Evolutionary conservation across 1,140 invertebrate species (phyloP).

Genomic region (Calosoma granatense): DNA sequence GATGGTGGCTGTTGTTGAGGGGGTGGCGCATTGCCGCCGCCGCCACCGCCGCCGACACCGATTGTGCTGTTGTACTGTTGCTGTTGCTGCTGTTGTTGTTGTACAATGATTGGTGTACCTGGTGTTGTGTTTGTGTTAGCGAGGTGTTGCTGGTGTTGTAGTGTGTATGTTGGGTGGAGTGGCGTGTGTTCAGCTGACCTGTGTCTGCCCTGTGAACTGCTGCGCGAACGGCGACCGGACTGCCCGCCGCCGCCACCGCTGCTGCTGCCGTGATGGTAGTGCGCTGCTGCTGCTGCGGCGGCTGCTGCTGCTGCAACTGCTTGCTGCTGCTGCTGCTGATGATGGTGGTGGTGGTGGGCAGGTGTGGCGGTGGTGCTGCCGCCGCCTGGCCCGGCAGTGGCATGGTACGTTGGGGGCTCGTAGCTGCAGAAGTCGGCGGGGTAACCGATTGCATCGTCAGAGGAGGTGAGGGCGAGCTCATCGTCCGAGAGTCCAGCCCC

Average conservation of each 20-base stretch:
- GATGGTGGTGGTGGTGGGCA: slow-evolving; percentile 16
- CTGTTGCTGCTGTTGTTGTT: too few relatives aligned
- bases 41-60: background rate
- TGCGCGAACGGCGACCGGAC: slow-evolving; percentile 32
- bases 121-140: too few relatives aligned
- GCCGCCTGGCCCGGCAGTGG: background rate
- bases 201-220: slow-evolving; percentile 36
- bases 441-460: slow-evolving; percentile 33
- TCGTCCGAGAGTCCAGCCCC: slow-evolving; percentile 28
- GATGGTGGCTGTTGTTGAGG: background rate
- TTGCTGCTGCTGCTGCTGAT: slow-evolving; percentile 18
- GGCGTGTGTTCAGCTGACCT: slow-evolving; percentile 26
- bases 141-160: background rate
- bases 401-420: slow-evolving; percentile 23
- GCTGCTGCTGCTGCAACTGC: slow-evolving; percentile 11
- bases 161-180: slow-evolving; percentile 13
- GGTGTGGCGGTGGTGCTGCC: background rate
- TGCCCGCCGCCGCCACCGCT: slow-evolving; percentile 18
- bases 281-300: slow-evolving; percentile 20
- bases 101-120: too few relatives aligned
- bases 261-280: slow-evolving; percentile 12
- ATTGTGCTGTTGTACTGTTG: too few relatives aligned
- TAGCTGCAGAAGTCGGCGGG: slow-evolving; percentile 31
- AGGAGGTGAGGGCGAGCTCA: slow-evolving; percentile 35
- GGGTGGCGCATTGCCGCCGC: background rate